A percentile compares a stretch with the other conserved stretches of the same genome.
These are phyloP conservation scores for Rhagonycha fulva DNA, from an alignment of 2,888 invertebrate genomes.

Conservation along the genomic window DNA sequence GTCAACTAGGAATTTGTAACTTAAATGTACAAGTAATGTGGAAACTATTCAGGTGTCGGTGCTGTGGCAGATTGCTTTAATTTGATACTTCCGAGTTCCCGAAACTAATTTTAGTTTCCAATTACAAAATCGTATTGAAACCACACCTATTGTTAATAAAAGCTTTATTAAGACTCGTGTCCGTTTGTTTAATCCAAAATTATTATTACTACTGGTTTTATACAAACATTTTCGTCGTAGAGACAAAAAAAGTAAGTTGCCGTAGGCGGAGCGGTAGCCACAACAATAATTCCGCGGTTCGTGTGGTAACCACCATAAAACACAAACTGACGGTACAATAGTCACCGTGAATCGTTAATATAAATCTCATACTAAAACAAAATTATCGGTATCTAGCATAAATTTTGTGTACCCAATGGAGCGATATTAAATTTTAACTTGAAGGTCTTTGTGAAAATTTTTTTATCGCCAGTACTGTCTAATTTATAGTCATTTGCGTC, in stretches of 20 bases:
- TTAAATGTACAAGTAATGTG: slow-evolving; percentile 22
- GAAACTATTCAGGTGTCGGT: slow-evolving; percentile 26
- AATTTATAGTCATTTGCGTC: slow-evolving; percentile 1
- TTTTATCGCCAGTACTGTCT: neutral
- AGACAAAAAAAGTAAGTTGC: neutral
- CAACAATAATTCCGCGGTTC: neutral
- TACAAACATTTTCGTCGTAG: neutral
- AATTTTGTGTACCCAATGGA: neutral
- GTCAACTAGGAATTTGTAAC: slow-evolving; percentile 22
- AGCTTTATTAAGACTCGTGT: neutral
- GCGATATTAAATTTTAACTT: neutral
- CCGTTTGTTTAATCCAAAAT: neutral
- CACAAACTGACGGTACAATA: neutral
- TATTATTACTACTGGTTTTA: neutral
- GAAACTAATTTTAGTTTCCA: slow-evolving; percentile 25
- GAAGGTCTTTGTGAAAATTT: neutral
- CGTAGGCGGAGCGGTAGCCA: neutral
- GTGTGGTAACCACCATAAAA: neutral
- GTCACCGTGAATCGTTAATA: neutral
- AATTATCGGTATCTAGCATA: neutral
- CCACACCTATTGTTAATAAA: slow-evolving; percentile 5
- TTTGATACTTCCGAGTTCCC: slow-evolving; percentile 19
- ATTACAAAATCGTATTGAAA: slow-evolving; percentile 17
- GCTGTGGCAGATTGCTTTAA: slow-evolving; percentile 27
- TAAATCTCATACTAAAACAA: neutral